phyloP scores from a whole-genome alignment of 1,140 invertebrate species.

The Drosophila tsacasi region DNA sequence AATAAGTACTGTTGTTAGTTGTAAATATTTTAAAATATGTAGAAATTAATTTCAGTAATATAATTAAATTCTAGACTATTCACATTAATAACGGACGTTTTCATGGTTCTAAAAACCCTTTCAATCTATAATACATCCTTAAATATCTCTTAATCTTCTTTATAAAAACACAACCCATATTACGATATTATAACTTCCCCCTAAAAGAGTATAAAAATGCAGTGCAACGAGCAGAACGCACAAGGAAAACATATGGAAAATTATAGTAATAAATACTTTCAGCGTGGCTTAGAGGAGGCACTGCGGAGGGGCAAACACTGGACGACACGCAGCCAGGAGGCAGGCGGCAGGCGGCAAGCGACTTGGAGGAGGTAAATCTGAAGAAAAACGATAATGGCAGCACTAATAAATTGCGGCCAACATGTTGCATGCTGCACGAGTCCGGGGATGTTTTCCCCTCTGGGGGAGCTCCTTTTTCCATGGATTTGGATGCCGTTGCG shows the following conservation, averaged over 20 bases:
- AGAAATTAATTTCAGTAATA: too few species aligned
- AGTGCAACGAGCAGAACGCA: slow-evolving; percentile 68
- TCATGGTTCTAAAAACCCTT: neutral
- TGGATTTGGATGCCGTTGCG: slow-evolving; percentile 11
- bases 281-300: slow-evolving; percentile 16
- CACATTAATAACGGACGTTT: neutral
- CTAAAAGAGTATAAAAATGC: slow-evolving; percentile 11
- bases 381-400: slow-evolving; percentile 84
- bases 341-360: slow-evolving; percentile 4
- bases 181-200: neutral
- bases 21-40: neutral
- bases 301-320: slow-evolving; percentile 19
- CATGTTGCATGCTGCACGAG: slow-evolving; percentile 81
- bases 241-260: slow-evolving; percentile 82
- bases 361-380: slow-evolving; percentile 72
- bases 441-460: slow-evolving; percentile 11
- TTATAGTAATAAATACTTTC: slow-evolving; percentile 82
- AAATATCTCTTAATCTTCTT: too few species aligned
- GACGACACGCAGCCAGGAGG: slow-evolving; percentile 48
- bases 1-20: fast-evolving
- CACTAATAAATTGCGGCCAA: slow-evolving; percentile 83
- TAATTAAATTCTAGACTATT: neutral
- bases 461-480: slow-evolving; percentile 10
- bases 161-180: too few species aligned
- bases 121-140: neutral